phyloP scores from a whole-genome alignment of 2,113 vertebrate species.

The Dermatemys mawii region DNA sequence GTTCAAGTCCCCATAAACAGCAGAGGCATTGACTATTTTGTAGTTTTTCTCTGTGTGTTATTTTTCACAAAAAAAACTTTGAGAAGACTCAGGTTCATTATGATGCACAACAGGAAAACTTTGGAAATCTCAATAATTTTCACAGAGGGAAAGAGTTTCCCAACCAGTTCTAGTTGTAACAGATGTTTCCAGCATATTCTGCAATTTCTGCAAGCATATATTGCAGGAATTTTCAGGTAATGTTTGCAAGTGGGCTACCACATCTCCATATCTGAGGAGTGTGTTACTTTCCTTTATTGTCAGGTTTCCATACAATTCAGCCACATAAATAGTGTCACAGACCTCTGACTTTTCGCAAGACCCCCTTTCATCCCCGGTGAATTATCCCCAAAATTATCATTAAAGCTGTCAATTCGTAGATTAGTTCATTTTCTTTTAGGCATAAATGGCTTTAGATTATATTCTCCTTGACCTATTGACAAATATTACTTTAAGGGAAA shows the following conservation, averaged over 20 bases:
- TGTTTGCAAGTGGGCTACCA: background rate
- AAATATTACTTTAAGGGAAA: background rate
- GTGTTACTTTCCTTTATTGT: background rate
- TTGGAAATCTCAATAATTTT: background rate
- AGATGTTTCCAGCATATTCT: background rate
- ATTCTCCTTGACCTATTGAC: background rate
- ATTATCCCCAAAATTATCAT: background rate
- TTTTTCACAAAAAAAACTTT: background rate
- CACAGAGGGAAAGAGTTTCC: background rate
- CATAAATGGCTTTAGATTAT: background rate
- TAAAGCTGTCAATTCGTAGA: background rate
- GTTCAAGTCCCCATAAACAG: background rate
- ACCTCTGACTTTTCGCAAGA: background rate
- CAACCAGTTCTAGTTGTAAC: background rate
- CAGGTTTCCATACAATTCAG: background rate
- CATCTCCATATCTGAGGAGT: background rate
- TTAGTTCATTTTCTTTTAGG: background rate
- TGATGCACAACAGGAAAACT: background rate
- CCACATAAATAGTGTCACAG: background rate
- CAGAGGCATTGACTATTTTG: background rate
- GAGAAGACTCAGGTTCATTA: background rate
- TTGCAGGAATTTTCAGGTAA: conserved; percentile 25
- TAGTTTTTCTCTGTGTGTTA: background rate
- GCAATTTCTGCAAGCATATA: background rate
- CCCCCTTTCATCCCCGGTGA: background rate